Percentiles rank a stretch among this genome's conserved stretches.
Conservation (phyloP, 2,797 vertebrate species). For the Phataginus tetradactyla region DNA sequence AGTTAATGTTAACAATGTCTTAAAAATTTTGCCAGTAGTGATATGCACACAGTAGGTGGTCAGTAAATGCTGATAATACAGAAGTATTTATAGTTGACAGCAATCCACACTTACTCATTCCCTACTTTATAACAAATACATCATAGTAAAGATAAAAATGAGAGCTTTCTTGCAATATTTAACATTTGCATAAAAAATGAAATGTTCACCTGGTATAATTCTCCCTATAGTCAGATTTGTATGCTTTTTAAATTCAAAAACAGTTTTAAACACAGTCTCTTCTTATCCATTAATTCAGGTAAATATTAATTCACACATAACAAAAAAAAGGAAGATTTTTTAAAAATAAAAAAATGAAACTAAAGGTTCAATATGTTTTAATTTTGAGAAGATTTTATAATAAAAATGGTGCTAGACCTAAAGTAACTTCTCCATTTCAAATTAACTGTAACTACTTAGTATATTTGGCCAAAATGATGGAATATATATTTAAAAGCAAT, state of each 20-base stretch:
- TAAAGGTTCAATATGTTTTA: background rate
- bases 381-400: slow-evolving; percentile 33
- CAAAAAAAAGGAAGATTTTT: background rate
- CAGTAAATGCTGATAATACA: slow-evolving; percentile 60
- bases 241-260: slow-evolving; percentile 46
- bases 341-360: slow-evolving; percentile 41
- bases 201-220: slow-evolving; percentile 50
- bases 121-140: slow-evolving; percentile 64
- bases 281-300: background rate
- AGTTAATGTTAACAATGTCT: slow-evolving; percentile 55
- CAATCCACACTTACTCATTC: background rate
- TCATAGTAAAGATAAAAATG: background rate
- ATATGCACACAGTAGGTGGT: slow-evolving; percentile 69
- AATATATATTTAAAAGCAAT: slow-evolving; percentile 44
- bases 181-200: slow-evolving; percentile 55
- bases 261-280: slow-evolving; percentile 6
- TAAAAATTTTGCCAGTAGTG: slow-evolving; percentile 70
- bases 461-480: slow-evolving; percentile 57
- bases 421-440: slow-evolving; percentile 46
- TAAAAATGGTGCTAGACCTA: slow-evolving; percentile 27
- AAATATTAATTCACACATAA: slow-evolving; percentile 30
- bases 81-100: slow-evolving; percentile 52
- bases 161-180: slow-evolving; percentile 17
- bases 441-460: slow-evolving; percentile 33
- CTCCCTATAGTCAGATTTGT: slow-evolving; percentile 1